Evolutionary conservation across 2,113 vertebrate genomes (phyloP).

Genomic region (Grammomys surdaster): DNA sequence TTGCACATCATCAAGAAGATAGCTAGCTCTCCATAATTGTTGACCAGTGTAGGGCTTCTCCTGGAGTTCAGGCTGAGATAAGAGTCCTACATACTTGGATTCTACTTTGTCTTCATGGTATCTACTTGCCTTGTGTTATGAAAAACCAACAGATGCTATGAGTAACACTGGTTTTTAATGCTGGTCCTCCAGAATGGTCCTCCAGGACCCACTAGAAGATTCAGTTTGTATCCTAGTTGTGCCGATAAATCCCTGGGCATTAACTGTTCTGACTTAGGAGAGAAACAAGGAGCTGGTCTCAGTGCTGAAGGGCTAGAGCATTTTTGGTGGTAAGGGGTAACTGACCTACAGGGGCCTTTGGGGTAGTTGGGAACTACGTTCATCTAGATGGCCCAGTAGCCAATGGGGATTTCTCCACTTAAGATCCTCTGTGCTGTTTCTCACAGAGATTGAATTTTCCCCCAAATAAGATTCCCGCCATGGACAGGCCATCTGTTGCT

Average conservation of each 20-base stretch:
- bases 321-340: background rate
- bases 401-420: fast-evolving
- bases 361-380: background rate
- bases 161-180: background rate
- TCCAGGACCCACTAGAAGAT: background rate
- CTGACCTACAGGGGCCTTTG: background rate
- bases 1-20: no score
- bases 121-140: background rate
- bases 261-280: background rate
- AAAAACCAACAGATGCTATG: no score
- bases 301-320: background rate
- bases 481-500: fast-evolving
- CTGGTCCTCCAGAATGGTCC: fast-evolving
- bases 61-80: background rate
- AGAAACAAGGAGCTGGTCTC: no score
- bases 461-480: fast-evolving
- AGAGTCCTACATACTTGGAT: background rate
- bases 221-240: fast-evolving
- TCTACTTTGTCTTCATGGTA: background rate
- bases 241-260: background rate
- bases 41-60: no score
- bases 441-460: background rate
- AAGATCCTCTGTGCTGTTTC: fast-evolving
- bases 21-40: background rate
- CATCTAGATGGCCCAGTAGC: background rate